Conservation (phyloP, 1,140 invertebrate species). For the Papilio xuthus region DNA sequence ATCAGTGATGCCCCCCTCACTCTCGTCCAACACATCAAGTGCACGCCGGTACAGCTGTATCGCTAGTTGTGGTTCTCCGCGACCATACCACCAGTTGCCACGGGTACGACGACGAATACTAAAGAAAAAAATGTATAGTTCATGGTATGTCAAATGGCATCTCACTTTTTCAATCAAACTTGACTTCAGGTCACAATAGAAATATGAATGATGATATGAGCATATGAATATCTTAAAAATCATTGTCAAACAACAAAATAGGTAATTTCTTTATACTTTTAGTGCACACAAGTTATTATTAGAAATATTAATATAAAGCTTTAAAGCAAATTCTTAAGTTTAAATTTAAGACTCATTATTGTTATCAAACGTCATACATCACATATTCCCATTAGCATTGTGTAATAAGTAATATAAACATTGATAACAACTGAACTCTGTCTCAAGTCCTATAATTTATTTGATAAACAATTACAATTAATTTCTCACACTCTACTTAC, state of each 20-base stretch:
- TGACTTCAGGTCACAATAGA: too few relatives aligned
- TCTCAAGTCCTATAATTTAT: not conserved
- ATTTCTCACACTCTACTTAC: not conserved
- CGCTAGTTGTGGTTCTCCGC: conserved; percentile 89
- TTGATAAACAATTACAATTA: not conserved
- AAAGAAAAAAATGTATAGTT: not conserved
- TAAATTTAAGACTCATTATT: not conserved
- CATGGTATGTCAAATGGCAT: too few relatives aligned
- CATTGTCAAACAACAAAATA: too few relatives aligned
- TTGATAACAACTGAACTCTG: not conserved
- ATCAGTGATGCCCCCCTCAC: conserved; percentile 82
- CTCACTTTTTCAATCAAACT: too few relatives aligned
- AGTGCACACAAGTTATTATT: too few relatives aligned
- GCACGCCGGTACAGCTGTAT: conserved; percentile 93
- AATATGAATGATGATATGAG: too few relatives aligned
- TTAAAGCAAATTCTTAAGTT: too few relatives aligned
- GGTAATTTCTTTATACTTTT: too few relatives aligned
- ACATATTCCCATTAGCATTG: not conserved
- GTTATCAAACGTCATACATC: not conserved
- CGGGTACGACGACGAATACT: conserved; percentile 91
- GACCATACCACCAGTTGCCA: conserved; percentile 94
- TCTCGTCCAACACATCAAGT: conserved; percentile 89
- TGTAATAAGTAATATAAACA: not conserved
- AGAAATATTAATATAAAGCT: too few relatives aligned
- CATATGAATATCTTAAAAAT: too few relatives aligned